Evolutionary conservation across 2,113 vertebrate genomes (phyloP), one percentile per base, ranked within the genome.

Genomic region (Helogale parvula): DNA sequence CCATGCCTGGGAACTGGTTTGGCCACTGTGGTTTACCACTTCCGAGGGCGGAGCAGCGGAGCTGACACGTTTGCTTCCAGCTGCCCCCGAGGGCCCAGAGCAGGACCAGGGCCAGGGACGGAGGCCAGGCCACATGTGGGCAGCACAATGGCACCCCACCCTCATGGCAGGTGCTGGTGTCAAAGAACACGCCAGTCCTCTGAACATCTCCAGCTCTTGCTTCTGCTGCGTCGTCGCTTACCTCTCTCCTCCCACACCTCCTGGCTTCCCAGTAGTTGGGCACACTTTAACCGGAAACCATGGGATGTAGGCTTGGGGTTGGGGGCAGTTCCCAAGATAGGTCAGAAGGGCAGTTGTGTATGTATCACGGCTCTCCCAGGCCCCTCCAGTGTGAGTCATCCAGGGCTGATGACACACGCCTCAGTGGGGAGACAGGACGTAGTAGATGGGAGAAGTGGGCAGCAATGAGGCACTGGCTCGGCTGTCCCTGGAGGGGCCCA

Each of bases 11-110:
- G 74, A 96, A 97, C 93, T 96, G 96, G 89, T 96, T 96, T 7
- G 17, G n/a, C 97, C 31, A 5, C 77, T 63, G 90, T 50, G 82
- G 96, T 87, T 94, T 71, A 82, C 94, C 95, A 41, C 96, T 97
- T 95, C 82, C 54, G 3, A 89, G 96, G 89, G 72, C 0, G 27
- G 82, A 33, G 86, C 41, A 1, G 57, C 16, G 76, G 12, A 60
- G 10, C 71, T 5, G 27, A 85, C 91, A 92, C 4, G 1, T 86
- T 68, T 91, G 79, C 74, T 72, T 68, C 86, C 88, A 90, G 74
- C 27, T 92, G 71, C 68, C 87, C 35, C 47, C 82, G 15, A 76
- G 65, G 85, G 41, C 50, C 60, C 1, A 0, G 23, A 12, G 63
- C 65, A 23, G 33, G 5, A 25, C 74, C 93, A 8, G 47, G 19